Evolutionary conservation across 2,113 vertebrate species (phyloP), one percentile per base, ranked within the genome.

Genomic region (Haemorhous mexicanus): DNA sequence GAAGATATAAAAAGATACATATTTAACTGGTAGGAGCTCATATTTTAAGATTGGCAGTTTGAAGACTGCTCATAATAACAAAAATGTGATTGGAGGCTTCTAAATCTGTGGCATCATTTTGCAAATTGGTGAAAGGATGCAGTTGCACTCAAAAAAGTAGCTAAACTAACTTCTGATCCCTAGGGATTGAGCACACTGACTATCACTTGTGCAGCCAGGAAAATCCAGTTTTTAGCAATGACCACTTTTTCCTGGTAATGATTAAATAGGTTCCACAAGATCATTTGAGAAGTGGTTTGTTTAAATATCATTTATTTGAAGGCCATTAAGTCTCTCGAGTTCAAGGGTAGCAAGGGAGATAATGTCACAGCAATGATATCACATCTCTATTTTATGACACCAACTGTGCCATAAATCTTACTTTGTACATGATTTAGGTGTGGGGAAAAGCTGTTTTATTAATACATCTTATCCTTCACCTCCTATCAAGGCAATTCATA

Each of bases 281-380:
- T 95, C 67, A 59, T 95, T 96, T 97, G 95, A 95, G 96, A 97
- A 95, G 74, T 68, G 35, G 74, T 91, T 97, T 98, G 96, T 97
- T 98, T 97, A 97, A 97, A 95, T 96, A 96, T 32, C 53, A 89
- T 91, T 95, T 97, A 97, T 94, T 97, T 97, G 96, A 96, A 96
- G 94, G 96, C 96, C 96, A 89, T 97, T 96, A 93, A 93, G 89
- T 87, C 94, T 95, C 84, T 78, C 4, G 80, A 94, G 97, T 97
- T 97, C 97, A 98, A 97, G 97, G 98, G 84, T 91, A 97, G 74
- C n/a, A 55, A 87, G 79, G 39, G 69, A 94, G 96, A 96, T 97
- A 97, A 93, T 84, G 70, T 86, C 94, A 76, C 39, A 28, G 64
- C 47, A 83, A 79, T 95, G 87, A 83, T 97, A 96, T 84, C 95